phyloP scores from a whole-genome alignment of 1,140 invertebrate genomes.

The Scylla paramamosain region DNA sequence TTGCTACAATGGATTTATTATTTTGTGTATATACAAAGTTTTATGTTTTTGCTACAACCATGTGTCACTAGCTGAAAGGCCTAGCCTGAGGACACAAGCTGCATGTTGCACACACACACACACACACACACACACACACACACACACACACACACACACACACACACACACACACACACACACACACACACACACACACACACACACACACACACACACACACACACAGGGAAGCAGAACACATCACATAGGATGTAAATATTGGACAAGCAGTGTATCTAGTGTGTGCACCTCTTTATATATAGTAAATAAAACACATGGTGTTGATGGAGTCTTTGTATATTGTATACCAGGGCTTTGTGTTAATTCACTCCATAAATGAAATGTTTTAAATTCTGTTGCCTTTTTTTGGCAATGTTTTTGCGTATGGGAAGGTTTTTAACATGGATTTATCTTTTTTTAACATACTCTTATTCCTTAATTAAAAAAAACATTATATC shows the following conservation, averaged over 20 bases:
- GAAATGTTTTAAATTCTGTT: too few species aligned
- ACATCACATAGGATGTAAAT: not conserved
- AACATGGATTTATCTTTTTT: too few species aligned
- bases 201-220: too few species aligned
- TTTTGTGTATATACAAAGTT: not conserved
- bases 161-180: not conserved
- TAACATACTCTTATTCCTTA: not conserved
- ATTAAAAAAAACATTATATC: slow-evolving; percentile 22
- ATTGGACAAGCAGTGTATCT: not conserved
- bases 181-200: too few species aligned
- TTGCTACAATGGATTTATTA: not conserved
- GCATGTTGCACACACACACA: not conserved
- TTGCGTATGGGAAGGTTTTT: too few species aligned
- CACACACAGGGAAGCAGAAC: not conserved
- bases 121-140: slow-evolving; percentile 18
- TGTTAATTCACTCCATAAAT: not conserved
- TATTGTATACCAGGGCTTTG: not conserved
- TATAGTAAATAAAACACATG: not conserved
- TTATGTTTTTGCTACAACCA: not conserved
- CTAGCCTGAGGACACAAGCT: not conserved
- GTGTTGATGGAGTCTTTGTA: not conserved
- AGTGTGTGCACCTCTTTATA: not conserved
- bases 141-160: slow-evolving; percentile 17
- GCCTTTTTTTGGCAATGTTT: too few species aligned
- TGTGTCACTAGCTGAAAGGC: not conserved